Conservation (phyloP, 1,140 invertebrate genomes). For the Hormaphis cornu region DNA sequence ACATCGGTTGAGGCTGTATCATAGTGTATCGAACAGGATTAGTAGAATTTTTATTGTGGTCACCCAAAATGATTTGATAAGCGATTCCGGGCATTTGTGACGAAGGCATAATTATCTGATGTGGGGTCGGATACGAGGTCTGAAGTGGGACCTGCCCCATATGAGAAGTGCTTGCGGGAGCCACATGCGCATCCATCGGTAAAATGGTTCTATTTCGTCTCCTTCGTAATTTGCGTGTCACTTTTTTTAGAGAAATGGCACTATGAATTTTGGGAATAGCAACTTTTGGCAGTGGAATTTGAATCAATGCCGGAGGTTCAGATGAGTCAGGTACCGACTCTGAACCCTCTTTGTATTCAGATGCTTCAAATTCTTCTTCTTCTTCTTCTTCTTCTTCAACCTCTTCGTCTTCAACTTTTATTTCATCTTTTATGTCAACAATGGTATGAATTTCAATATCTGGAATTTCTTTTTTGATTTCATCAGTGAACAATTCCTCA, state of each 20-base stretch:
- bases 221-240: neutral
- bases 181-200: neutral
- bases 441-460: neutral
- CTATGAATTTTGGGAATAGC: neutral
- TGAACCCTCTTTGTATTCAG: too few species aligned
- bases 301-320: neutral
- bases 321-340: too few species aligned
- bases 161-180: neutral
- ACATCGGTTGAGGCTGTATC: conserved; percentile 5
- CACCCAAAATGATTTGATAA: conserved; percentile 12
- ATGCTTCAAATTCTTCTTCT: too few species aligned
- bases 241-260: neutral
- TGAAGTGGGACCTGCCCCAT: neutral
- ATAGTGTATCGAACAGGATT: conserved; percentile 12
- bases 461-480: conserved; percentile 1
- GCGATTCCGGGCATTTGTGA: conserved; percentile 12
- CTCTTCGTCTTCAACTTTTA: neutral
- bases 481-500: neutral
- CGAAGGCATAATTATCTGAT: conserved; percentile 15
- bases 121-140: too few species aligned
- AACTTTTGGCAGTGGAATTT: neutral
- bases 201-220: conserved; percentile 18
- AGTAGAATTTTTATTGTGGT: neutral
- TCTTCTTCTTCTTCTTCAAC: neutral
- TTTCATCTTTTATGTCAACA: conserved; percentile 9